Percentiles rank a stretch among this genome's conserved stretches.
phyloP scores from a whole-genome alignment of 1,140 invertebrate species.

The Drosophila burlai region DNA sequence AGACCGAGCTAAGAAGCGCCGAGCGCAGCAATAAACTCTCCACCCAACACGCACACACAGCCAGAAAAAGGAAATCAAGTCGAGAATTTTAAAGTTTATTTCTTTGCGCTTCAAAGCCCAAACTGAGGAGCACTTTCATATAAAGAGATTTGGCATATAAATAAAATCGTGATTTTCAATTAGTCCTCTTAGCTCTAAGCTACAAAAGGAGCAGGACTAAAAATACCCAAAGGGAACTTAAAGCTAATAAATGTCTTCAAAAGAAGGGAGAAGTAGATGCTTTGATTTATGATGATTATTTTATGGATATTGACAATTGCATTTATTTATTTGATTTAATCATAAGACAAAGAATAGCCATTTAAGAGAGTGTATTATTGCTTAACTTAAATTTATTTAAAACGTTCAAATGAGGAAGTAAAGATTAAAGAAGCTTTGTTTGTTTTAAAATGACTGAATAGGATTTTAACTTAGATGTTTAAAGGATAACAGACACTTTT shows the following conservation, averaged over 20 bases:
- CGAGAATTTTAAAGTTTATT: slow-evolving; percentile 38
- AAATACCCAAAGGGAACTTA: not conserved
- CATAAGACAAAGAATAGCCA: not conserved
- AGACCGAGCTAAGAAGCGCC: slow-evolving; percentile 43
- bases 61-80: slow-evolving; percentile 23
- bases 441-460: not conserved
- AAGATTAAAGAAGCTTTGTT: not conserved
- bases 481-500: not conserved
- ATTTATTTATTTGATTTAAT: not conserved
- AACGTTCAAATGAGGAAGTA: not conserved
- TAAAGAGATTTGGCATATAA: slow-evolving; percentile 21
- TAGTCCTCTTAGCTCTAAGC: not conserved
- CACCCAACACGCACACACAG: slow-evolving; percentile 27
- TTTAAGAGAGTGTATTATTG: not conserved
- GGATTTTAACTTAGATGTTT: not conserved
- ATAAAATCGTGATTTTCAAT: slow-evolving; percentile 29
- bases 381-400: too few relatives aligned
- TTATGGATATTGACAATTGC: slow-evolving; percentile 3
- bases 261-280: not conserved
- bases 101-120: slow-evolving; percentile 14
- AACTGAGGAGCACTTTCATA: slow-evolving; percentile 12
- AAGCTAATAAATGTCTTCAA: not conserved
- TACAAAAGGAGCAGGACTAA: not conserved
- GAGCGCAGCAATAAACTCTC: slow-evolving; percentile 54
- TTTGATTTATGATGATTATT: slow-evolving; percentile 6